Evolutionary conservation across 2,888 invertebrate genomes (phyloP), one percentile per base, ranked within the genome.

Genomic region (Iphiclides podalirius): DNA sequence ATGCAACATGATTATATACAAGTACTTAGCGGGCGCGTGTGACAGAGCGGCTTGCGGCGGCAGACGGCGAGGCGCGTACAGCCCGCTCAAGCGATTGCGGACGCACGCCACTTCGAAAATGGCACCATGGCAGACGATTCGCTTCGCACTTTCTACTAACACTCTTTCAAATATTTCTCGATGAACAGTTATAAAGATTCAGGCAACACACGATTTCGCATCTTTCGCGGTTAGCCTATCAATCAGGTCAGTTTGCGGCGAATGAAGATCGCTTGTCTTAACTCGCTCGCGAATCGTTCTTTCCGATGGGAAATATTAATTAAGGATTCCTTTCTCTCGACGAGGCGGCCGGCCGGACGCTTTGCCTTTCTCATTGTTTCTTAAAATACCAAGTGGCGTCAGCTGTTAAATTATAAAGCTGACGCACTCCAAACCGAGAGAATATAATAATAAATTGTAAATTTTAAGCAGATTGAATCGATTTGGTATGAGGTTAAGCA

Each of bases 61-160:
- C 65, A 66, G 66, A 66, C 65, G 55, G 65, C 66, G 53, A 53
- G 66, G 66, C 66, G 65, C 66, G 52, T 33, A 12, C 36, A 50
- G 54, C 58, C 47, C 41, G 43, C 53, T n/a, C n/a, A n/a, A n/a
- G n/a, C n/a, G n/a, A n/a, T 53, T 43, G 20, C 20, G 20, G 20
- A 3, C 20, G 6, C 20, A 4, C 20, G 20, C 20, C 20, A 20
- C 20, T n/a, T n/a, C n/a, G n/a, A n/a, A n/a, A n/a, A n/a, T n/a
- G n/a, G n/a, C n/a, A n/a, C n/a, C n/a, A n/a, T n/a, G n/a, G n/a
- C n/a, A n/a, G n/a, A n/a, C n/a, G n/a, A n/a, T n/a, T n/a, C n/a
- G n/a, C n/a, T 28, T 9, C 7, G 8, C 28, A 28, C 28, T 28
- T 28, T 28, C 28, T 28, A 28, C n/a, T 9, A 28, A 28, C 28